Percentiles rank a stretch among this genome's conserved stretches.
These are phyloP conservation scores for Asteroscopus sphinx DNA, from an alignment of 2,888 invertebrate genomes.

Conservation along the genomic window DNA sequence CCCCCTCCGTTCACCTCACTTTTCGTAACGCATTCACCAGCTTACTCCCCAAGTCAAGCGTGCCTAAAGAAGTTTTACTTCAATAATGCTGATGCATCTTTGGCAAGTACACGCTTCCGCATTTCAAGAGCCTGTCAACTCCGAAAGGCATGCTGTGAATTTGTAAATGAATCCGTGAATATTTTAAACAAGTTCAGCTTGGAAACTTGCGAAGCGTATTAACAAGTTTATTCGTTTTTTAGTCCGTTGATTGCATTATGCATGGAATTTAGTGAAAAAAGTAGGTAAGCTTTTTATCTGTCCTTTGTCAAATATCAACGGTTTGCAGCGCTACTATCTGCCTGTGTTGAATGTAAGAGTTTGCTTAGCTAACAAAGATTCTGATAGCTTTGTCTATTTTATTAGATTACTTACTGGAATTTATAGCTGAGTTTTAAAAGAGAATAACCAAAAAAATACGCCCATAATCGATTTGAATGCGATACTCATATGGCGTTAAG, in stretches of 20 bases:
- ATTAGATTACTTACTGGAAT: too few relatives aligned
- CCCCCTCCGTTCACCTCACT: too few relatives aligned
- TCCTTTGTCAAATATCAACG: conserved; percentile 38
- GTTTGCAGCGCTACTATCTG: conserved; percentile 6
- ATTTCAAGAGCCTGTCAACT: conserved; percentile 19
- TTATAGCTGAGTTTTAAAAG: too few relatives aligned
- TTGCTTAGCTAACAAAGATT: conserved; percentile 13
- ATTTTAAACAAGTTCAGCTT: conserved; percentile 43
- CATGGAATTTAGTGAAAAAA: conserved; percentile 28
- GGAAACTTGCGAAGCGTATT: conserved; percentile 26
- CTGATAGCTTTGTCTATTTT: too few relatives aligned
- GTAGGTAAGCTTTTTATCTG: conserved; percentile 24
- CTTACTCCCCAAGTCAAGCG: too few relatives aligned
- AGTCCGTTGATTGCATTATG: conserved; percentile 50
- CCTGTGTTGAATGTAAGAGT: conserved; percentile 17
- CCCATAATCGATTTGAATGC: too few relatives aligned
- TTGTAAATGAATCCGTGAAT: conserved; percentile 47
- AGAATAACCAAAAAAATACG: too few relatives aligned
- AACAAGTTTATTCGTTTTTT: conserved; percentile 29
- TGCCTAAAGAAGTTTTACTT: too few relatives aligned
- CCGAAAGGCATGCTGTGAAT: conserved; percentile 31
- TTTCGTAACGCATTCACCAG: too few relatives aligned
- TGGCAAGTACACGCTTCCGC: conserved; percentile 30
- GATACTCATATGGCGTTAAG: too few relatives aligned
- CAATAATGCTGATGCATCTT: conserved; percentile 24